Conservation (phyloP, 2,113 vertebrate genomes). For the Pelecanus crispus region DNA sequence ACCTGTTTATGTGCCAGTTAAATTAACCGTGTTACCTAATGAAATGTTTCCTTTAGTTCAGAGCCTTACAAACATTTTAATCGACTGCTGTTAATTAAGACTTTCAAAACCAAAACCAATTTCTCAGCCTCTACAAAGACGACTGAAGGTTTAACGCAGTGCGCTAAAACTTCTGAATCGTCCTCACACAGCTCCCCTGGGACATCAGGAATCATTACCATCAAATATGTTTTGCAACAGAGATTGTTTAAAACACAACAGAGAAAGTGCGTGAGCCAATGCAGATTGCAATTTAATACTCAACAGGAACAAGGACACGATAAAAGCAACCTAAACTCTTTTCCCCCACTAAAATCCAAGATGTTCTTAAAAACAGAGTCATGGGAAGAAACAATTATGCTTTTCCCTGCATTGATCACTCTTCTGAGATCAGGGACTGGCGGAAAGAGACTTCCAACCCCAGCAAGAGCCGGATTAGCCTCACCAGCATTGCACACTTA, state of each 20-base stretch:
- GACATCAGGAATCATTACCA: not conserved
- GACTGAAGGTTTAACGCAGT: conserved; percentile 1
- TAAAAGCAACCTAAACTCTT: not conserved
- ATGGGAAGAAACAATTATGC: not conserved
- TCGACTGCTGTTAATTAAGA: not conserved
- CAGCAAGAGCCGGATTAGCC: not conserved
- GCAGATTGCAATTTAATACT: not conserved
- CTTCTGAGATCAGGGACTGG: not conserved
- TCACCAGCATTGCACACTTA: not conserved
- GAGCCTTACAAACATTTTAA: conserved; percentile 9
- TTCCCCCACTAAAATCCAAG: not conserved
- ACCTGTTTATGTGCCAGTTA: not conserved
- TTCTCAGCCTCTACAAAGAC: not conserved
- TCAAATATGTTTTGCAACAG: not conserved
- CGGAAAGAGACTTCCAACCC: not conserved
- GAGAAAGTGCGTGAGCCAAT: not conserved
- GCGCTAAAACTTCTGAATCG: not conserved
- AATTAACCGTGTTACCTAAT: conserved; percentile 22
- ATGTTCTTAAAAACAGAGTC: not conserved
- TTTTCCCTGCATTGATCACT: not conserved
- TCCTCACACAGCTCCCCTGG: not conserved
- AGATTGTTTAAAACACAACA: not conserved
- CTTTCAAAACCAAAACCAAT: not conserved
- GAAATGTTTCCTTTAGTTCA: conserved; percentile 34
- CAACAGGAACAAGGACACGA: not conserved